Base-by-base conservation (phyloP, 2,113 vertebrate species). In the Marcusenius ussheri region DNA sequence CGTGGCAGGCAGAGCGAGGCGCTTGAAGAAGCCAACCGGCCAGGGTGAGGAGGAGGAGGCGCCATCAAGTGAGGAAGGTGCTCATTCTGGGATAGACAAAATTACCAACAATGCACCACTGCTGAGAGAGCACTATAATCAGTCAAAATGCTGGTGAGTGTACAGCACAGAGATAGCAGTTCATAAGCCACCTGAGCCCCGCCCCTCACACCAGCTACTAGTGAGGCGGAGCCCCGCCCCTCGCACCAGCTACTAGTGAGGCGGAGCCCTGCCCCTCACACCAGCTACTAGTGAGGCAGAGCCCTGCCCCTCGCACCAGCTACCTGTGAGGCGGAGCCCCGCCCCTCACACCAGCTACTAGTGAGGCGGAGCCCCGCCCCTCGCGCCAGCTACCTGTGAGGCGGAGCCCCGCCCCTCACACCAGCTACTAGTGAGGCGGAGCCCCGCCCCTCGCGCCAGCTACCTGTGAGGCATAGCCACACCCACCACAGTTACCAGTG, bases 171-270 rank as follows among this genome's bases (percentile, higher is more conserved):
- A 62, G 24, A 62, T 62, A 24, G 7, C 51, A 17, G 15, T 51
- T 51, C 50, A 4, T 51, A 17, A 51, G 50, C 15, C 50, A 51
- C 50, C 53, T 1, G 8, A 53, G 17, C 15, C 24, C 58, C 6
- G n/a, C n/a, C 9, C n/a, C 2, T 6, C n/a, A 31, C n/a, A 27
- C 7, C 62, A 1, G 24, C n/a, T 27, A 0, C 8, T 2, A 0
- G 2, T 70, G 62, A 13, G 62, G 3, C 9, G 0, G 2, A 49
- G 49, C 47, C 47, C 8, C 9, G 7, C 9, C 47, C 47, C 0
- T 7, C 47, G 11, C 47, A 49, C 7, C 47, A 1, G 47, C 7
- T 47, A 47, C 46, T 7, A 9, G 46, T 47, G 8, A 47, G 46
- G 46, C 7, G 1, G 1, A 47, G 46, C 46, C 46, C 7, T 7